Evolutionary conservation across 2,888 invertebrate species (phyloP), one percentile per base, ranked within the genome.

Genomic region (Thera britannica): DNA sequence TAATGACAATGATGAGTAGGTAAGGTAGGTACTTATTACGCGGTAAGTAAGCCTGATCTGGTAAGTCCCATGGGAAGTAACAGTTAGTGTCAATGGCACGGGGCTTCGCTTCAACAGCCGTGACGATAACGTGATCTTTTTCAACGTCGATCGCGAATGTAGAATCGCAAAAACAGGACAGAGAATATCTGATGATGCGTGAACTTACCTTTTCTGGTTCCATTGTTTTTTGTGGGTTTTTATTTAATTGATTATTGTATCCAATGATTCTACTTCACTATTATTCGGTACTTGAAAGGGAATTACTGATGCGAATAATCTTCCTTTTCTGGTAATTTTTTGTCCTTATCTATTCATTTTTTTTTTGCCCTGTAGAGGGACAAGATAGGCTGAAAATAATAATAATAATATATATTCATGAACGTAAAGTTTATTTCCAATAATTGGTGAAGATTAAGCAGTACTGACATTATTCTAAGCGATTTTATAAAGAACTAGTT

Each of bases 31-130:
- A 4, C n/a, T 6, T 55, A 9, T 11, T 41, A 41, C 41, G 41
- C 41, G 6, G 9, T 54, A 34, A 55, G 36, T 58, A 51, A 64
- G 65, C 60, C 51, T 62, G 58, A 61, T 61, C 63, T 66, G 46
- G 51, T 63, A 62, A 67, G 62, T 65, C 64, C 59, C 65, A 65
- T 70, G 66, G 70, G 70, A 57, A 57, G 71, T 63, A 71, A 63
- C 68, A 66, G 65, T 59, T 66, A 72, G 70, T 74, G 71, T 72
- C 72, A 69, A 72, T 72, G 71, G 71, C 70, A 67, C 65, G 61
- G 56, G 63, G 72, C 65, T 62, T 60, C 70, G 72, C 72, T 70
- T 72, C 71, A 70, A 54, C 70, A 68, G 70, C 68, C 71, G 68
- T 73, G 69, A 71, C 70, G 70, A 66, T 65, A 59, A 48, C 57